These are phyloP conservation scores for Gisinianus flammeolus DNA, from an alignment of 2,888 invertebrate genomes.

Conservation along the genomic window DNA sequence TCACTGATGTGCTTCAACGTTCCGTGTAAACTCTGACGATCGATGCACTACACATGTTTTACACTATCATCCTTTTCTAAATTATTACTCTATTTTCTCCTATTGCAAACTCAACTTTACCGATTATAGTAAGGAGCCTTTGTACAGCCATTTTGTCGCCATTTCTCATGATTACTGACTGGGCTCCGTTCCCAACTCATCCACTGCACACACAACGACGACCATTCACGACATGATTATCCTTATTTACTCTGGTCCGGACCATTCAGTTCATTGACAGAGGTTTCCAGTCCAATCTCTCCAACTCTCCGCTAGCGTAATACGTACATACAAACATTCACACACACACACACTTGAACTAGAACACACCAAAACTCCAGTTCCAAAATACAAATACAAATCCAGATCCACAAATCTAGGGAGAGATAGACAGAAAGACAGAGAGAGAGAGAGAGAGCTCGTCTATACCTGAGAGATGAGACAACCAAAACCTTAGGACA, in stretches of 20 bases:
- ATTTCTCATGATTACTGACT: conserved; percentile 30
- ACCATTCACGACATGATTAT: conserved; percentile 37
- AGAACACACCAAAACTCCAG: neutral
- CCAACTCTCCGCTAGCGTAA: no score
- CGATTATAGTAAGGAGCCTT: conserved; percentile 9
- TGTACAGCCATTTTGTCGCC: conserved; percentile 36
- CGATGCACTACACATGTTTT: conserved; percentile 40
- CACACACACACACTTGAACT: neutral
- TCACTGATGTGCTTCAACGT: conserved; percentile 39
- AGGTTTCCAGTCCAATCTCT: neutral
- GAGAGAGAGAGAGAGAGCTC: conserved; percentile 11
- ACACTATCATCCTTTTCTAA: conserved; percentile 36
- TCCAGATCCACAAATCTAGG: neutral
- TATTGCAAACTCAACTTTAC: conserved; percentile 14
- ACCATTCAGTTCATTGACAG: conserved; percentile 20
- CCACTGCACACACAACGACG: neutral
- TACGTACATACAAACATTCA: neutral
- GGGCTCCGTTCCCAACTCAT: no score
- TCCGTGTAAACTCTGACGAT: conserved; percentile 43
- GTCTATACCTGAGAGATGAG: no score
- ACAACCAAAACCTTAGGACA: neutral
- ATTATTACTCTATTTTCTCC: conserved; percentile 40
- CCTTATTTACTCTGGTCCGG: conserved; percentile 13
- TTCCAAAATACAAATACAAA: neutral
- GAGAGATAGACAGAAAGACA: conserved; percentile 8